phyloP scores from a whole-genome alignment of 2,113 vertebrate species.

The Planiliza haematocheilus region DNA sequence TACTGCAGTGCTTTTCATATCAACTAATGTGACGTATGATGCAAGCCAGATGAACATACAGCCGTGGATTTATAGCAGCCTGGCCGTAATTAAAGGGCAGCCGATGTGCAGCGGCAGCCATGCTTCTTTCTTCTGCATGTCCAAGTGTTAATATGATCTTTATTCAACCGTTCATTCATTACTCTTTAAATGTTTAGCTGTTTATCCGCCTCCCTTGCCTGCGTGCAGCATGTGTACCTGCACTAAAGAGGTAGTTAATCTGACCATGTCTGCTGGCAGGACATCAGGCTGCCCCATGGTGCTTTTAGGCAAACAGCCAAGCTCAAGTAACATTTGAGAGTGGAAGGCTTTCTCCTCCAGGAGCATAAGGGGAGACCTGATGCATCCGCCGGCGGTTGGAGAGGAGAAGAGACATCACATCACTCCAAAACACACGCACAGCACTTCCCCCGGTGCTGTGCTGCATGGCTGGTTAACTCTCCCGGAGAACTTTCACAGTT shows the following conservation, averaged over 20 bases:
- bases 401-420: conserved; percentile 31
- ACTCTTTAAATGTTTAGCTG: conserved; percentile 13
- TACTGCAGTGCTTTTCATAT: background rate
- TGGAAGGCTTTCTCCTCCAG: conserved; percentile 30
- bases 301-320: conserved; percentile 64
- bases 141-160: background rate
- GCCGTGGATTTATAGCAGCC: conserved; percentile 23
- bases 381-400: conserved; percentile 30
- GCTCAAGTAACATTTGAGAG: conserved; percentile 40
- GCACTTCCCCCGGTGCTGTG: background rate
- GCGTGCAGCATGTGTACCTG: conserved; percentile 7
- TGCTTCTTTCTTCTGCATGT: background rate
- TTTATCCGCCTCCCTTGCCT: background rate
- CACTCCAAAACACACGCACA: background rate
- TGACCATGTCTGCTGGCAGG: conserved; percentile 66
- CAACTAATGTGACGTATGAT: conserved; percentile 44
- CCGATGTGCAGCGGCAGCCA: background rate
- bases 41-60: conserved; percentile 14
- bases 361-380: conserved; percentile 24
- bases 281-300: conserved; percentile 59
- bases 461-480: conserved; percentile 6
- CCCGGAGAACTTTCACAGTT: conserved; percentile 37
- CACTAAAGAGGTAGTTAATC: conserved; percentile 68
- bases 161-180: background rate
- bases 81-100: background rate